These are phyloP conservation scores for Cydia pomonella DNA, from an alignment of 1,140 invertebrate species.

Conservation along the genomic window DNA sequence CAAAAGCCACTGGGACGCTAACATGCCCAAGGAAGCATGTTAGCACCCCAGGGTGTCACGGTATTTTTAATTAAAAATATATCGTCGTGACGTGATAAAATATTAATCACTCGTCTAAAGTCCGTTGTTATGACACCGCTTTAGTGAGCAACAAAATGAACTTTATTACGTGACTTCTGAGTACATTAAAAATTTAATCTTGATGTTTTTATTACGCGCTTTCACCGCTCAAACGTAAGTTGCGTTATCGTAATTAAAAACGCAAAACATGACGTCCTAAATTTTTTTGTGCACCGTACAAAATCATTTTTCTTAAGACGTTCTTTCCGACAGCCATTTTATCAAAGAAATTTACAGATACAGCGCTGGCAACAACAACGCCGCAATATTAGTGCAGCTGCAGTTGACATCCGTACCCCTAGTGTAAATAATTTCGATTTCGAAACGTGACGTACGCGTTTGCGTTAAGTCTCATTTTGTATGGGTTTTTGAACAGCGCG, in stretches of 20 bases:
- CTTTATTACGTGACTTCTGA: background rate
- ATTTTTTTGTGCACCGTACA: no score
- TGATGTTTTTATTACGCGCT: background rate
- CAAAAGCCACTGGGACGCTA: background rate
- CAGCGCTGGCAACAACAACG: no score
- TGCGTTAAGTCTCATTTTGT: no score
- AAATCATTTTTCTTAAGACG: no score
- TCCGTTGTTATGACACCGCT: slow-evolving; percentile 2
- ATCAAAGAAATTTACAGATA: no score
- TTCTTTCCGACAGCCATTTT: no score
- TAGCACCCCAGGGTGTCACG: background rate
- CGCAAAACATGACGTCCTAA: background rate
- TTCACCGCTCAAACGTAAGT: background rate
- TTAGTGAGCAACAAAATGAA: background rate
- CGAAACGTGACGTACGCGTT: no score
- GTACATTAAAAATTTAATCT: slow-evolving; percentile 11
- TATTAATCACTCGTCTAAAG: slow-evolving; percentile 12
- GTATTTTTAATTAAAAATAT: slow-evolving; percentile 16
- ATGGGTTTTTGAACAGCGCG: no score
- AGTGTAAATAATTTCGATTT: no score
- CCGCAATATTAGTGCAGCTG: no score
- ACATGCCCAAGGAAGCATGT: background rate
- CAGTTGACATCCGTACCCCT: no score
- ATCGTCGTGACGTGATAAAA: slow-evolving; percentile 10
- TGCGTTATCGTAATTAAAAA: background rate